phyloP scores from a whole-genome alignment of 1,140 invertebrate species.

The Babylonia areolata region DNA sequence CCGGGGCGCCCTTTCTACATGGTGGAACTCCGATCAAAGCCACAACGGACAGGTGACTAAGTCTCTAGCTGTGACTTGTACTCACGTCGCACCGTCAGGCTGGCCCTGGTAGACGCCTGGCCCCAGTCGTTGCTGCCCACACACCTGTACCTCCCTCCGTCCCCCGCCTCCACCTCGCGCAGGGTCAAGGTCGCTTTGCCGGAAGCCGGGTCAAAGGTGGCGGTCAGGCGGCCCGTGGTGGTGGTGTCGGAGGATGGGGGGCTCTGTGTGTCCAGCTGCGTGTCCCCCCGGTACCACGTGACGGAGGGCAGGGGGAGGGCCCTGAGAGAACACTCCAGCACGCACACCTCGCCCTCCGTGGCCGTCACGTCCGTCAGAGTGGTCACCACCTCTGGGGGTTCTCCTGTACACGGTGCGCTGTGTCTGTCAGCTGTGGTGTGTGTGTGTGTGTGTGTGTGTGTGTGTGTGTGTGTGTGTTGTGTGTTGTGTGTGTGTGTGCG shows the following conservation, averaged over 20 bases:
- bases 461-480: too few species aligned
- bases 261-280: slow-evolving; percentile 24
- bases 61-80: too few species aligned
- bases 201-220: slow-evolving; percentile 50
- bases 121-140: slow-evolving; percentile 58
- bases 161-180: slow-evolving; percentile 34
- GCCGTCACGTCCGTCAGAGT: slow-evolving; percentile 54
- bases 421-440: too few species aligned
- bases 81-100: slow-evolving; percentile 57
- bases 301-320: slow-evolving; percentile 51
- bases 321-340: slow-evolving; percentile 52
- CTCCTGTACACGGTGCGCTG: slow-evolving; percentile 38
- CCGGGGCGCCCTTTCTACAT: too few species aligned
- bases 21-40: too few species aligned
- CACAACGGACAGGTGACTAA: too few species aligned
- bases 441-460: too few species aligned
- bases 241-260: background rate
- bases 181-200: slow-evolving; percentile 57
- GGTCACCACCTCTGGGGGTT: slow-evolving; percentile 56
- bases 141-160: slow-evolving; percentile 59
- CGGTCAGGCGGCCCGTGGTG: slow-evolving; percentile 23
- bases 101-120: slow-evolving; percentile 53
- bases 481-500: too few species aligned
- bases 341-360: slow-evolving; percentile 51
- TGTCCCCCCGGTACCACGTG: slow-evolving; percentile 60